phyloP scores from a whole-genome alignment of 2,113 vertebrate genomes.

The Chionis minor region DNA sequence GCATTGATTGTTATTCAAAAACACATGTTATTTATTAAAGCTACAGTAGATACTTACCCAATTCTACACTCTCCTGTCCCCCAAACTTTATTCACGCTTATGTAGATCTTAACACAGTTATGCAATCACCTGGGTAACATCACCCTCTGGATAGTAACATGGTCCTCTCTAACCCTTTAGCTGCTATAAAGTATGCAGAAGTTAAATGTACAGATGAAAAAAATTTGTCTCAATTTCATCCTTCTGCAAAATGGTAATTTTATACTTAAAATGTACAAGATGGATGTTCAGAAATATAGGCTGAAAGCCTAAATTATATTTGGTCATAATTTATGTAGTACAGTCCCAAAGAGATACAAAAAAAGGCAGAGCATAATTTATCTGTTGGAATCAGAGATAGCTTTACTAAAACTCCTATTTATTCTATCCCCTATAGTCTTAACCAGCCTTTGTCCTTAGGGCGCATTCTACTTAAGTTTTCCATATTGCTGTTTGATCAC shows the following conservation, averaged over 20 bases:
- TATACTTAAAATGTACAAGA: constrained; percentile 87
- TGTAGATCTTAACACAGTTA: constrained; percentile 65
- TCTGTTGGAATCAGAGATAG: constrained; percentile 88
- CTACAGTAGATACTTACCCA: background rate
- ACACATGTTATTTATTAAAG: background rate
- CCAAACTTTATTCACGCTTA: constrained; percentile 51
- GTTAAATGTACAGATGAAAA: constrained; percentile 83
- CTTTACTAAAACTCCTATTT: constrained; percentile 86
- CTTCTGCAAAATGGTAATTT: constrained; percentile 90
- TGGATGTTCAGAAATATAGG: constrained; percentile 90
- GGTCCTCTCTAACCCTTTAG: constrained; percentile 78
- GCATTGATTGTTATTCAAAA: background rate
- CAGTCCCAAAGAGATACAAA: constrained; percentile 89
- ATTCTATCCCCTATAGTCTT: constrained; percentile 81
- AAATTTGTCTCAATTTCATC: constrained; percentile 85
- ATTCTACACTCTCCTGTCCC: constrained; percentile 25
- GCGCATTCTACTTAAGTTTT: constrained; percentile 76
- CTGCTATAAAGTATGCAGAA: constrained; percentile 85
- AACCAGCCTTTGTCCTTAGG: constrained; percentile 79
- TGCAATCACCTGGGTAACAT: constrained; percentile 56
- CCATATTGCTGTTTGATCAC: constrained; percentile 76
- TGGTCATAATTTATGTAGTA: constrained; percentile 95
- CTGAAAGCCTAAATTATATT: constrained; percentile 97
- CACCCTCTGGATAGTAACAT: constrained; percentile 77
- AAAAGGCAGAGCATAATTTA: constrained; percentile 88